Evolutionary conservation across 2,113 vertebrate genomes (phyloP).

Genomic region (Pimephales promelas): DNA sequence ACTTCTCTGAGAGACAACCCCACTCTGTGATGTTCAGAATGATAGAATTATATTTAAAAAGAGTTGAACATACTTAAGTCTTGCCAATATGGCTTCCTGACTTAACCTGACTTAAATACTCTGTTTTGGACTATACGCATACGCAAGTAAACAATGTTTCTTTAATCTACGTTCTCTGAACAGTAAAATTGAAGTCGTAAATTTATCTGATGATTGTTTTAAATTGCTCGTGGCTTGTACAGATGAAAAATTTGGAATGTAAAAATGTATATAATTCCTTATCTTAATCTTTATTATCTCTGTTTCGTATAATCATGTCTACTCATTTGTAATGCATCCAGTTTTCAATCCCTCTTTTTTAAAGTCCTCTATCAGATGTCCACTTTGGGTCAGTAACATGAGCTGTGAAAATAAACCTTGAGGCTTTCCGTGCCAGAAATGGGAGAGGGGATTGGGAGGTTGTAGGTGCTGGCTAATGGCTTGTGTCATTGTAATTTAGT

Average conservation of each 20-base stretch:
- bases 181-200: background rate
- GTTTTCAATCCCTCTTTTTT: background rate
- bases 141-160: background rate
- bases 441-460: slow-evolving; percentile 30
- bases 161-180: background rate
- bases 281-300: background rate
- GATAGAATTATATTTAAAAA: slow-evolving; percentile 22
- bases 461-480: slow-evolving; percentile 33
- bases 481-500: slow-evolving; percentile 24
- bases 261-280: background rate
- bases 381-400: slow-evolving; percentile 24
- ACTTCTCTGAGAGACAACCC: slow-evolving; percentile 26
- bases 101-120: background rate
- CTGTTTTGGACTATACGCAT: background rate
- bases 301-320: background rate
- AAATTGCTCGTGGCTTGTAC: background rate
- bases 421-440: slow-evolving; percentile 16
- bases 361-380: background rate
- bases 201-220: background rate
- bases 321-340: background rate
- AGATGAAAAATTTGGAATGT: background rate
- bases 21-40: slow-evolving; percentile 34
- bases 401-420: slow-evolving; percentile 21
- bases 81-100: background rate
- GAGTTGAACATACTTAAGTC: background rate